Conservation (phyloP, 2,888 invertebrate genomes). For the Girardia tigrina region DNA sequence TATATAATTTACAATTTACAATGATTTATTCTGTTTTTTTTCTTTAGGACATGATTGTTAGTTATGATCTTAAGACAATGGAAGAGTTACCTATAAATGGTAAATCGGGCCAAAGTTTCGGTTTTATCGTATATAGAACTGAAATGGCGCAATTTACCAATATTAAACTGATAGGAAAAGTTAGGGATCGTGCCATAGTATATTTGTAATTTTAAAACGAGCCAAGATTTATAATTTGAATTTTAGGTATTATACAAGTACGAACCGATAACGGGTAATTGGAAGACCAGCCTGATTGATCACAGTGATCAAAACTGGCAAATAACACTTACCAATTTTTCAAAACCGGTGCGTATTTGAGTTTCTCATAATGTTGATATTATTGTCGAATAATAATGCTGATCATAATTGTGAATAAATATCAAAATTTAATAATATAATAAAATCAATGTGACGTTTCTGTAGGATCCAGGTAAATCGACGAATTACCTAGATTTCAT, state of each 20-base stretch:
- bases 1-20: too few relatives aligned
- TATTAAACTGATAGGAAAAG: background rate
- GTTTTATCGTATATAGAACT: conserved; percentile 55
- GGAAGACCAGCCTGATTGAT: background rate
- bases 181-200: conserved; percentile 7
- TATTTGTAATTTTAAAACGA: too few relatives aligned
- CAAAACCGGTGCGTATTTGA: background rate
- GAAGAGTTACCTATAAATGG: conserved; percentile 44
- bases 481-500: conserved; percentile 46
- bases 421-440: too few relatives aligned
- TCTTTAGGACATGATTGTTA: background rate
- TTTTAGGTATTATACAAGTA: background rate
- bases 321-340: background rate
- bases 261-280: background rate
- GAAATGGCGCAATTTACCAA: conserved; percentile 38
- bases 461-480: too few relatives aligned
- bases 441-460: too few relatives aligned
- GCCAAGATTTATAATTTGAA: too few relatives aligned
- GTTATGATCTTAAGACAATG: conserved; percentile 33
- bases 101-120: conserved; percentile 55
- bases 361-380: too few relatives aligned
- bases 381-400: too few relatives aligned
- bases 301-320: background rate
- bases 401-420: too few relatives aligned
- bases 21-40: too few relatives aligned